These are phyloP conservation scores for Thaumatotibia leucotreta DNA, from an alignment of 1,140 invertebrate genomes.

Conservation along the genomic window DNA sequence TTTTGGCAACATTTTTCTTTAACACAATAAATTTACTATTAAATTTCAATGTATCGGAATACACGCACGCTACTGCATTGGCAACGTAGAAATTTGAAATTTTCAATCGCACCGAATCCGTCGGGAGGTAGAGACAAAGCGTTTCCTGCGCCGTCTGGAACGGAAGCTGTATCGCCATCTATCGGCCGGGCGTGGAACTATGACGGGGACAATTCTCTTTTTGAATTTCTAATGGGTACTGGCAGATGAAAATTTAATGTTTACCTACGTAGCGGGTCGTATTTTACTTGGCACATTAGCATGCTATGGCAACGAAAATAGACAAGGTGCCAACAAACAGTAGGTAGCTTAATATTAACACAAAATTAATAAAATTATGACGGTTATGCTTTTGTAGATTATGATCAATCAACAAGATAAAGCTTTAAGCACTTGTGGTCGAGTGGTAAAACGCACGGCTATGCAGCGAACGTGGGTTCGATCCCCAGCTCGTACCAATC, in stretches of 20 bases:
- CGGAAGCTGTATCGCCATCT: constrained; percentile 7
- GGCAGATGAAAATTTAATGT: background rate
- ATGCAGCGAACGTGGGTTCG: too few species aligned
- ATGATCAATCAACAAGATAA: too few species aligned
- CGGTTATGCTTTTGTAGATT: too few species aligned
- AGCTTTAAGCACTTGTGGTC: too few species aligned
- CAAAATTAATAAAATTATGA: too few species aligned
- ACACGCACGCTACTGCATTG: background rate
- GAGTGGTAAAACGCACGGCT: too few species aligned
- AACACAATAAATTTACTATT: background rate
- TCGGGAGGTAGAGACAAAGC: constrained; percentile 11
- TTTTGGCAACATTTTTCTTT: too few species aligned
- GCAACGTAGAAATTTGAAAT: constrained; percentile 3
- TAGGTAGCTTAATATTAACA: too few species aligned
- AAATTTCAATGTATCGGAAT: background rate
- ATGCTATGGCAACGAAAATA: background rate
- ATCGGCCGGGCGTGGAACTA: background rate
- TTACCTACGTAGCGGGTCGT: background rate
- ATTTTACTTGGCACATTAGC: background rate
- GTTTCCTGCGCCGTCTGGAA: constrained; percentile 6
- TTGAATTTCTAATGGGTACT: constrained; percentile 4
- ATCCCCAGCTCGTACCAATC: too few species aligned
- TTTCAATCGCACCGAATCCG: constrained; percentile 4
- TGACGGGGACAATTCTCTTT: background rate
- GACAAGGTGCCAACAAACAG: background rate